Evolutionary conservation across 2,888 invertebrate species (phyloP).

Genomic region (Dryadula phaetusa): DNA sequence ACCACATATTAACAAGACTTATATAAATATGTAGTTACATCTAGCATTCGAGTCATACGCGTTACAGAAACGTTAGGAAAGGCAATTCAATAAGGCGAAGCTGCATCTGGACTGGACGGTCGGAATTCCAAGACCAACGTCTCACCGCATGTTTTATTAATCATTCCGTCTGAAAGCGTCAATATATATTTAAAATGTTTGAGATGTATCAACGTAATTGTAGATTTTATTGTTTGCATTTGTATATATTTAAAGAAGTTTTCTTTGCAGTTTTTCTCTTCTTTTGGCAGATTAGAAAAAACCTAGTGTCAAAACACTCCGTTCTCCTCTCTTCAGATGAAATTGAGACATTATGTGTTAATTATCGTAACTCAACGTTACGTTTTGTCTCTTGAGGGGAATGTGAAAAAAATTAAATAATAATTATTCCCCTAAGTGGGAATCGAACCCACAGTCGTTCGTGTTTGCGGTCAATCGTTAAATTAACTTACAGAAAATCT

Average conservation of each 20-base stretch:
- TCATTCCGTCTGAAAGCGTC: conserved; percentile 37
- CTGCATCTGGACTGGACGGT: conserved; percentile 44
- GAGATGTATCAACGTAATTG: neutral
- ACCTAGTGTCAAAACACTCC: too few relatives aligned
- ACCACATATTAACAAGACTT: neutral
- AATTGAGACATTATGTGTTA: too few relatives aligned
- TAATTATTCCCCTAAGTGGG: too few relatives aligned
- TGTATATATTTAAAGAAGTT: neutral
- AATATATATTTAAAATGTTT: conserved; percentile 46
- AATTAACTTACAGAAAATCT: too few relatives aligned
- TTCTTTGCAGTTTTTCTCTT: too few relatives aligned
- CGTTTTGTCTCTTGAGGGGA: too few relatives aligned
- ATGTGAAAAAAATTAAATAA: too few relatives aligned
- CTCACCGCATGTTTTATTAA: conserved; percentile 50
- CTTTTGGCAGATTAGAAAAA: too few relatives aligned
- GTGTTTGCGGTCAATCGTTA: too few relatives aligned
- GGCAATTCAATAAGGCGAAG: conserved; percentile 38
- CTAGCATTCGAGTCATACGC: conserved; percentile 21
- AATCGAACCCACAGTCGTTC: too few relatives aligned
- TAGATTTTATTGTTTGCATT: neutral
- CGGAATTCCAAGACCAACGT: conserved; percentile 44
- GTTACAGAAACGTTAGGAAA: conserved; percentile 28
- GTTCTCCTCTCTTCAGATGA: too few relatives aligned
- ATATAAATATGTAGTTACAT: neutral
- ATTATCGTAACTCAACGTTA: too few relatives aligned